Evolutionary conservation across 1,140 invertebrate genomes (phyloP), one percentile per base, ranked within the genome.

Genomic region (Drosophila auraria): DNA sequence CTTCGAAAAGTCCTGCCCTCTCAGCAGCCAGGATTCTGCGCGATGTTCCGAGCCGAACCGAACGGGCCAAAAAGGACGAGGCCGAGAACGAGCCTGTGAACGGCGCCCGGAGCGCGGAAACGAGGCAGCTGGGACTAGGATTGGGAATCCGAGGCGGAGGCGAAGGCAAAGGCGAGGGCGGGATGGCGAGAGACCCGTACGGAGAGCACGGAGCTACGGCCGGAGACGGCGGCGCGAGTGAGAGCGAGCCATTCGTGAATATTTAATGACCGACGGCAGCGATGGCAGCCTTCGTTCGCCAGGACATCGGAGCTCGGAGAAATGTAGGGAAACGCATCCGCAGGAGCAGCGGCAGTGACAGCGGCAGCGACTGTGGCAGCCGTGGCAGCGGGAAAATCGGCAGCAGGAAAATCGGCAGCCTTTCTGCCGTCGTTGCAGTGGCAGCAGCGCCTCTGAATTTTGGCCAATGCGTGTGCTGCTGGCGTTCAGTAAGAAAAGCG

Each of bases 401-500:
- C 76, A 71, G 59, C 62, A 49, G 71, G 70, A 72, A 54, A 72
- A 61, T 58, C 77, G 78, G 63, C 63, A 66, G 63, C 68, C 53
- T 73, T 70, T 68, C 77, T 68, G 75, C 72, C 75, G 80, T 65
- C 66, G 82, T 64, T 65, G 68, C 77, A 56, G 83, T 79, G 56
- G 83, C 66, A 60, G 70, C 82, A 72, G 72, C 77, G 82, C 53
- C 69, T 69, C 68, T 92, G 77, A 70, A 80, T 75, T 83, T 87
- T 87, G 80, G 83, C 91, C 87, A 92, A 92, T 92, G 87, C 84
- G 80, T 91, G 84, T 78, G 74, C 74, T 87, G 77, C 84, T 80
- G 83, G 53, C 84, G 89, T 93, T 93, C 91, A 93, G 92, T 93
- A 91, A 93, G 92, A 93, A 93, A 91, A 92, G 91, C 92, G 92